Evolutionary conservation across 2,888 invertebrate genomes (phyloP), one percentile per base, ranked within the genome.

Genomic region (Ophraella communa): DNA sequence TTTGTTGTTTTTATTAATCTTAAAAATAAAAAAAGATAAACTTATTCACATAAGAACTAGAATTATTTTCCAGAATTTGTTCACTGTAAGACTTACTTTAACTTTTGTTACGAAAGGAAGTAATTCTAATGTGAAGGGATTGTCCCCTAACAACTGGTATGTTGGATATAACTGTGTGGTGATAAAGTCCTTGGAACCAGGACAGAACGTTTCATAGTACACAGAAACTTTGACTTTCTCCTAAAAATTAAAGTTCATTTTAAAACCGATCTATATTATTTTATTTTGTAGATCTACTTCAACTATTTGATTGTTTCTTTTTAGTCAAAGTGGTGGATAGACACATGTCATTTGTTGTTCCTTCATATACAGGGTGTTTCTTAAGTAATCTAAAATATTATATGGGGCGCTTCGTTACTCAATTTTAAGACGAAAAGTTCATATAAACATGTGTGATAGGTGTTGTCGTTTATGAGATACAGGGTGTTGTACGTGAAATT

Each of bases 161-260:
- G 54, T 60, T 7, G 68, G 70, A 65, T 65, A 60, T 1, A 70
- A 55, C 23, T 68, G 64, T 18, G 54, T 49, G 0, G 47, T 53
- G 39, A 70, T 62, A 44, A 70, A 70, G 1, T 58, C 58, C 27
- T 54, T 24, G 8, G 62, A 62, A 42, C 30, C 63, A 10, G 67
- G 68, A 52, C 70, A 70, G 24, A 68, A 52, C 0, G 67, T 58
- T 62, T 65, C 68, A 53, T 68, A 70, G 53, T 67, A 70, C 2
- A 70, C 39, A 10, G 68, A 49, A 44, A 70, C 61, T 42, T 68
- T 68, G 10, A 70, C 63, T 30, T 33, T 51, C 17, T 58, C 58
- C 58, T 58, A n/a, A 11, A 58, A 58, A 8, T n/a, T n/a, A 14
- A 51, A 24, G 14, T 1, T 14, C 4, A 17, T 51, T 23, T 51